Percentiles rank a stretch among this genome's conserved stretches.
Evolutionary conservation across 1,140 invertebrate species (phyloP).

Genomic region (Hesperophylax magnus): DNA sequence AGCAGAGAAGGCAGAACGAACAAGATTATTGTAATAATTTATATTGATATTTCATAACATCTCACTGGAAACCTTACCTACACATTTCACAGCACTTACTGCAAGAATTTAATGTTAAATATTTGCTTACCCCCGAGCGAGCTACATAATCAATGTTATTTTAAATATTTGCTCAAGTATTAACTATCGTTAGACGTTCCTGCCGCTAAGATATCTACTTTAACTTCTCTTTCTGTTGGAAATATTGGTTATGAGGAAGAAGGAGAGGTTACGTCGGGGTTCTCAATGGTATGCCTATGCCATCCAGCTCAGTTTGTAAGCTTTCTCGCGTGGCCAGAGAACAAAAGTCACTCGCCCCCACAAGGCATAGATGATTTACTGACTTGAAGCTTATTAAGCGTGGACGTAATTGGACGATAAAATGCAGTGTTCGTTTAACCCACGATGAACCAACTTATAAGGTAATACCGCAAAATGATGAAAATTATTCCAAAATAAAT

Average conservation of each 20-base stretch:
- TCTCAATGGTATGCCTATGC: too few relatives aligned
- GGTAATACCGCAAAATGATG: not conserved
- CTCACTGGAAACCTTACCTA: too few relatives aligned
- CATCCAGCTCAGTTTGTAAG: not conserved
- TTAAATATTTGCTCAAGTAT: not conserved
- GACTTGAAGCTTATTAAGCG: not conserved
- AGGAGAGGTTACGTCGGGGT: too few relatives aligned
- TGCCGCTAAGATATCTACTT: too few relatives aligned
- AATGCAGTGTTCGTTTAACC: too few relatives aligned
- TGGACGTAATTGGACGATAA: too few relatives aligned
- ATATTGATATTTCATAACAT: too few relatives aligned
- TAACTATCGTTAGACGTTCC: not conserved
- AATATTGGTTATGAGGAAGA: too few relatives aligned
- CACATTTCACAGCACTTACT: not conserved
- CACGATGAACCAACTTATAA: not conserved
- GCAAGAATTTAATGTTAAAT: not conserved
- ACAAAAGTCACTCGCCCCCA: conserved; percentile 1
- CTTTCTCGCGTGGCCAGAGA: conserved; percentile 23
- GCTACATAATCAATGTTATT: not conserved
- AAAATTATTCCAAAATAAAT: not conserved
- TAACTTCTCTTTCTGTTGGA: too few relatives aligned
- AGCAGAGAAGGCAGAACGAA: too few relatives aligned
- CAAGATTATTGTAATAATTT: too few relatives aligned
- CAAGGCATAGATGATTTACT: conserved; percentile 25
- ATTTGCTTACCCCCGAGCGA: conserved; percentile 13